phyloP scores from a whole-genome alignment of 2,888 invertebrate genomes.

The Andrena bicolor region DNA sequence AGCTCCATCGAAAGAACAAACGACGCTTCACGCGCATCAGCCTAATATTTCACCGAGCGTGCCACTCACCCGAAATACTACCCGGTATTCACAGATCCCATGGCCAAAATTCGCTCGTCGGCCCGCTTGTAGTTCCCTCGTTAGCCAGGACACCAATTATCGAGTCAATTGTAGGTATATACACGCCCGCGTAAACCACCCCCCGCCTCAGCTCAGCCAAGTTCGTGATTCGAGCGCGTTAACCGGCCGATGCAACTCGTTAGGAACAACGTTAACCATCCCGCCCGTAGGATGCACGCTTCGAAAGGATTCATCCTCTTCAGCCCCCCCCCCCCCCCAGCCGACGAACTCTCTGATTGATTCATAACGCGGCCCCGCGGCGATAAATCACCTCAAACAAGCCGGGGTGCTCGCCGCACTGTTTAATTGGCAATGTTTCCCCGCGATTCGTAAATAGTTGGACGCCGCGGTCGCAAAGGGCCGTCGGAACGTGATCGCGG shows the following conservation, averaged over 20 bases:
- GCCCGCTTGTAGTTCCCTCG: constrained; percentile 17
- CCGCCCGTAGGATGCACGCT: neutral
- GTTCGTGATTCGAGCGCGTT: constrained; percentile 43
- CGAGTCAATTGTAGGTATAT: constrained; percentile 13
- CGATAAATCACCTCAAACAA: constrained; percentile 41
- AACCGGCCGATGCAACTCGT: constrained; percentile 31
- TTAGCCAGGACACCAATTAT: constrained; percentile 13
- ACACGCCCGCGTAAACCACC: neutral
- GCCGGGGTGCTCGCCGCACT: neutral
- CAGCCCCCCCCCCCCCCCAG: fast-evolving
- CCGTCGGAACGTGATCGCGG: neutral
- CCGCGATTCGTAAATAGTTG: constrained; percentile 29
- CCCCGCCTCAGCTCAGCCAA: neutral
- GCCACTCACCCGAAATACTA: neutral
- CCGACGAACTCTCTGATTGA: constrained; percentile 38
- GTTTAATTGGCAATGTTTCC: constrained; percentile 35
- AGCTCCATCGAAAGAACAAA: neutral
- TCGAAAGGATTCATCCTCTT: neutral
- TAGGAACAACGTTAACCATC: constrained; percentile 35
- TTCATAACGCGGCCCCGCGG: constrained; percentile 39
- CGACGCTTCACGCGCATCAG: neutral
- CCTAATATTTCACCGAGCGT: constrained; percentile 11
- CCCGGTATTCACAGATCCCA: no score
- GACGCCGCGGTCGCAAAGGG: neutral
- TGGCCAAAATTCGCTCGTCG: constrained; percentile 11